phyloP scores from a whole-genome alignment of 2,797 vertebrate species.

The Manis crassicaudata region DNA sequence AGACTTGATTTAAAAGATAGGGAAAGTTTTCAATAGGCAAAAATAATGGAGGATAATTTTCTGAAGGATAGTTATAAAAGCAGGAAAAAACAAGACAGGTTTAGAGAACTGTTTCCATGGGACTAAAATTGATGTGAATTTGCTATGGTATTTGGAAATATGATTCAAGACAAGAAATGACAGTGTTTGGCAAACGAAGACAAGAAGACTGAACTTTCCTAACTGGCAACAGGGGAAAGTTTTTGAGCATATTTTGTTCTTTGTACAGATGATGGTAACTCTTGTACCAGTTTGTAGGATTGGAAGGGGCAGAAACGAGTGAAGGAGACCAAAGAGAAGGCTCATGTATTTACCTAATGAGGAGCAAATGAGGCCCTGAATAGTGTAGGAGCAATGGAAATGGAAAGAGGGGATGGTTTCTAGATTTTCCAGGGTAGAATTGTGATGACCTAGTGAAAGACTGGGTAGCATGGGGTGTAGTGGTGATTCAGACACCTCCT shows the following conservation, averaged over 20 bases:
- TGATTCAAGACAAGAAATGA: not conserved
- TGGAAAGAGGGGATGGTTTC: constrained; percentile 17
- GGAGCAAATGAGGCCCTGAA: not conserved
- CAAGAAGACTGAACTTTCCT: not conserved
- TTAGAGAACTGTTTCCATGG: not conserved
- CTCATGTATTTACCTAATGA: constrained; percentile 13
- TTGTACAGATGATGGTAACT: not conserved
- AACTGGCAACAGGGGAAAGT: not conserved
- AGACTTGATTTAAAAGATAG: not conserved
- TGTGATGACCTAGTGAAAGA: constrained; percentile 39
- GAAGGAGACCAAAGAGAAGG: not conserved
- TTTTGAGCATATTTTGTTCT: not conserved
- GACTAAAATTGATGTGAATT: not conserved
- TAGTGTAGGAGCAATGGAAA: constrained; percentile 11
- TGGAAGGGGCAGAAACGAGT: not conserved
- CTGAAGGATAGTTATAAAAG: not conserved
- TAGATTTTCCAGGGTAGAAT: not conserved
- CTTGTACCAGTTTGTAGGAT: not conserved
- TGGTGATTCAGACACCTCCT: not conserved
- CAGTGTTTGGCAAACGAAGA: not conserved
- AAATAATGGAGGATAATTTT: not conserved
- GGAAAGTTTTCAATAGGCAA: not conserved
- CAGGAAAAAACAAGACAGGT: not conserved
- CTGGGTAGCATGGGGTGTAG: not conserved
- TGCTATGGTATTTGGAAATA: not conserved